Evolutionary conservation across 2,888 invertebrate genomes (phyloP), one percentile per base, ranked within the genome.

Genomic region (Xiphydria camelus): DNA sequence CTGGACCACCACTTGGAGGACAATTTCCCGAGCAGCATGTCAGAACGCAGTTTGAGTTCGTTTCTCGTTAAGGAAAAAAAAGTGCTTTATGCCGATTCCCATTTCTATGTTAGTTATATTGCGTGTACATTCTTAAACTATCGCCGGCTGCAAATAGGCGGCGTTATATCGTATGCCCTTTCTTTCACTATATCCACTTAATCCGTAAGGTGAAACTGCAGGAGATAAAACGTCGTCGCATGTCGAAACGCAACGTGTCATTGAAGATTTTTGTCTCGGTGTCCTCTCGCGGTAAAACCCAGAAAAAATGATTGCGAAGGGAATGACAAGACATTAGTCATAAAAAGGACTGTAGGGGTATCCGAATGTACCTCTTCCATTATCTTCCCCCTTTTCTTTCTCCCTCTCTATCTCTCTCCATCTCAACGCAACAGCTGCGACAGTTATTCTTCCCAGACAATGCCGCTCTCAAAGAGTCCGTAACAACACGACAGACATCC

Each of bases 201-300:
- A 33, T 12, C 21, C 23, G 39, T 40, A 52, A 44, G 55, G 53
- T 52, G 61, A 61, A 65, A 26, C 26, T 26, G 26, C 26, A 26
- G 10, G 12, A 12, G 12, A 26, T 26, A 26, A 26, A 26, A 10
- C 14, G 26, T 26, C 26, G 26, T 14, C 26, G 14, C 26, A 26
- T 26, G 5, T n/a, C n/a, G 5, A 10, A 7, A 7, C n/a, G 10
- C 26, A 26, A 26, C 26, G n/a, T n/a, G 26, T 10, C 14, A 14
- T 3, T 7, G 26, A 26, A 26, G 26, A 26, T 26, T 14, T 26
- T 26, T 26, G 4, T 26, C 14, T 26, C 14, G 10, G 5, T n/a
- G 10, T 4, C 5, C 14, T 26, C 14, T 26, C 26, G 10, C 14
- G 14, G 26, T 14, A 7, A 26, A 26, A 26, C 26, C 26, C 26